Conservation (phyloP, 2,888 invertebrate species). For the Strigamia crassipes region DNA sequence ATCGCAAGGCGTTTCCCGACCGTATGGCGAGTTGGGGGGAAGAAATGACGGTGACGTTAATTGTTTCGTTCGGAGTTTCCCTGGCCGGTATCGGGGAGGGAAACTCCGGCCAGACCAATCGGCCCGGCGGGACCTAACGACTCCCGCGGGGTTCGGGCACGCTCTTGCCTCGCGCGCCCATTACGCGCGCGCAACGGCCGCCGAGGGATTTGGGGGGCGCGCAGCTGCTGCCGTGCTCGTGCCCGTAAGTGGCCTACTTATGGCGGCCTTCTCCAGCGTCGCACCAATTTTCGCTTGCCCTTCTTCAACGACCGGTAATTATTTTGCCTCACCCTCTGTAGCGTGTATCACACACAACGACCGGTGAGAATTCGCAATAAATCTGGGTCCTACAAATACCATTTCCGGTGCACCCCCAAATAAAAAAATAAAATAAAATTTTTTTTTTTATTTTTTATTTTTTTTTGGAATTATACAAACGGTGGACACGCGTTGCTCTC, state of each 20-base stretch:
- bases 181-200: slow-evolving; percentile 36
- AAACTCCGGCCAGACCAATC: slow-evolving; percentile 20
- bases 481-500: neutral
- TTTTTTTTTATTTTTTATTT: neutral
- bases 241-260: slow-evolving; percentile 44
- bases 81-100: neutral
- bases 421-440: neutral
- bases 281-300: slow-evolving; percentile 44
- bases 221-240: slow-evolving; percentile 41
- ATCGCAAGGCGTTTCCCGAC: neutral
- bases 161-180: slow-evolving; percentile 44
- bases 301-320: slow-evolving; percentile 42
- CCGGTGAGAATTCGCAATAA: neutral
- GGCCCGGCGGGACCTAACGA: slow-evolving; percentile 36
- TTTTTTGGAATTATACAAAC: neutral
- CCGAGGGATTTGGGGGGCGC: slow-evolving; percentile 36
- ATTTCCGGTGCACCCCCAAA: neutral
- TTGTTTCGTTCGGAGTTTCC: slow-evolving; percentile 21
- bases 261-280: neutral
- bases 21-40: neutral
- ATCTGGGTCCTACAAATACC: neutral
- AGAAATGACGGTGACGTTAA: neutral
- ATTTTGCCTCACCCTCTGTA: slow-evolving; percentile 13
- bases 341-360: neutral
- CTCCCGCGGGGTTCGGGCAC: neutral